These are phyloP conservation scores for Agriotes lineatus DNA, from an alignment of 2,888 invertebrate genomes.

Conservation along the genomic window DNA sequence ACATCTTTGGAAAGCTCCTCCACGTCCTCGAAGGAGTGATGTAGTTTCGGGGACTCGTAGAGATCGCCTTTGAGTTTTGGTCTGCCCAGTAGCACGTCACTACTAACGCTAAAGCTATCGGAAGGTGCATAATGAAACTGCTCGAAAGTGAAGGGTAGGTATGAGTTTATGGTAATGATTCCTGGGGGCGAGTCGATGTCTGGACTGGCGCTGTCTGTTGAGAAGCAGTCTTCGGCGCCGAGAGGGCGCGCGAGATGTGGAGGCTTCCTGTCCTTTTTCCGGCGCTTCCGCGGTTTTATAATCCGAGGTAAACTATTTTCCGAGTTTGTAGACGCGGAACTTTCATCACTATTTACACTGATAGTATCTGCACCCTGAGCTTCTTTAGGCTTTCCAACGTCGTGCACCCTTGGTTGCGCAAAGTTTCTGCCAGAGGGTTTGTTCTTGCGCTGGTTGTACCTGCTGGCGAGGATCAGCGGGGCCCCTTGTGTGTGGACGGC, in stretches of 20 bases:
- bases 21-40: slow-evolving; percentile 65
- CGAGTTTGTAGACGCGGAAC: slow-evolving; percentile 74
- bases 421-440: slow-evolving; percentile 50
- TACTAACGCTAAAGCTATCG: slow-evolving; percentile 21
- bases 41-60: slow-evolving; percentile 61
- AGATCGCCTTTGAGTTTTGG: slow-evolving; percentile 32
- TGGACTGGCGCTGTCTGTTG: slow-evolving; percentile 60
- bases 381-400: slow-evolving; percentile 49
- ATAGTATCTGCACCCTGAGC: slow-evolving; percentile 69
- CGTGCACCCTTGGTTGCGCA: slow-evolving; percentile 11
- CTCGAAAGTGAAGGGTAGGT: slow-evolving; percentile 32
- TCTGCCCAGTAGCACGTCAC: slow-evolving; percentile 30
- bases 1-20: slow-evolving; percentile 59
- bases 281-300: slow-evolving; percentile 88
- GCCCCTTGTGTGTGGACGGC: slow-evolving; percentile 89
- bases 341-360: slow-evolving; percentile 83
- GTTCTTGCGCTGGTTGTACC: slow-evolving; percentile 67
- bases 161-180: slow-evolving; percentile 14
- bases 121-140: slow-evolving; percentile 19
- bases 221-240: slow-evolving; percentile 57
- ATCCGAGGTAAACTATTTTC: slow-evolving; percentile 88
- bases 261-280: slow-evolving; percentile 90
- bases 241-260: slow-evolving; percentile 61
- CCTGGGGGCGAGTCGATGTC: slow-evolving; percentile 50
- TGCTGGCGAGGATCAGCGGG: slow-evolving; percentile 82